Evolutionary conservation across 2,888 invertebrate species (phyloP).

Genomic region (Hemithea aestivaria): DNA sequence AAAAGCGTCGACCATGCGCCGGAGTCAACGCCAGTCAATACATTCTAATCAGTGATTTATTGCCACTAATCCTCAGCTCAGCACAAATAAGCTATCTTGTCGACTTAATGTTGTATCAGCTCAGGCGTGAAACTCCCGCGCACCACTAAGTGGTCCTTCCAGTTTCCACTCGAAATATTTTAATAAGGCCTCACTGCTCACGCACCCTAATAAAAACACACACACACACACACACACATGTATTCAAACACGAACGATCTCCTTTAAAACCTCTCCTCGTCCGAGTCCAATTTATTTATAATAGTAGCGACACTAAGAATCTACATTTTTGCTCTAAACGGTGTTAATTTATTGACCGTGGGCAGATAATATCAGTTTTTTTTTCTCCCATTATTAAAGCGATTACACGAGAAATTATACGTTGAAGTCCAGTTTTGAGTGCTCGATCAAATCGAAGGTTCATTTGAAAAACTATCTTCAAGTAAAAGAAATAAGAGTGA

Average conservation of each 20-base stretch:
- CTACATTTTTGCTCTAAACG: slow-evolving; percentile 79
- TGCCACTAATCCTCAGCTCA: slow-evolving; percentile 76
- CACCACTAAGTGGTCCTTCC: slow-evolving; percentile 79
- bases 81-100: slow-evolving; percentile 80
- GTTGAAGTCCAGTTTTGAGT: slow-evolving; percentile 64
- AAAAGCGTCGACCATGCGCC: slow-evolving; percentile 59
- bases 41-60: slow-evolving; percentile 80
- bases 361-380: slow-evolving; percentile 79
- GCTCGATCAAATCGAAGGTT: slow-evolving; percentile 39
- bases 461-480: slow-evolving; percentile 37
- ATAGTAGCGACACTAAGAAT: slow-evolving; percentile 77
- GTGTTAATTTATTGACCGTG: slow-evolving; percentile 80
- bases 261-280: slow-evolving; percentile 54
- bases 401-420: slow-evolving; percentile 79
- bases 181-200: slow-evolving; percentile 78
- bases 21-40: slow-evolving; percentile 75
- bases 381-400: slow-evolving; percentile 76
- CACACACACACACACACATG: slow-evolving; percentile 56
- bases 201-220: slow-evolving; percentile 77
- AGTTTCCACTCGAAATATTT: slow-evolving; percentile 80
- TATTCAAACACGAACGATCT: slow-evolving; percentile 46
- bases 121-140: slow-evolving; percentile 79
- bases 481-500: slow-evolving; percentile 27
- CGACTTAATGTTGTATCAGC: slow-evolving; percentile 78
- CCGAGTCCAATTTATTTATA: slow-evolving; percentile 70